Base-by-base conservation (phyloP, 1,140 invertebrate species). In the Drosophila ambigua region DNA sequence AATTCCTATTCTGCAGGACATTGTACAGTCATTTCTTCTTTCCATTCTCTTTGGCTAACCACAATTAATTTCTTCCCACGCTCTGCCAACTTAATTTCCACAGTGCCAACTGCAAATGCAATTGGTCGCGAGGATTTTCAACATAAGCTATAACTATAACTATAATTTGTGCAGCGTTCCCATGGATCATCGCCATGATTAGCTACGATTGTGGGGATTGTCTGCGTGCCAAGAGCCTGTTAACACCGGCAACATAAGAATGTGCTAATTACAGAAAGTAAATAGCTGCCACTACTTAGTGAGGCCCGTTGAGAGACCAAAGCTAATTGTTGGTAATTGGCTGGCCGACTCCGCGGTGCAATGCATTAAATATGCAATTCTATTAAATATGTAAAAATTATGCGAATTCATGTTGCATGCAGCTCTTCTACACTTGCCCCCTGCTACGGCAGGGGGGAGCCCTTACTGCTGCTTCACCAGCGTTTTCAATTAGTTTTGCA, bases 401-500 rank as follows among this genome's bases (percentile, higher is more conserved):
- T 77, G 68, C 58, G 43, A 43, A 52, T 71, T 54, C 65, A 77
- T 67, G 55, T 55, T 54, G 53, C 48, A 62, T 68, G 49, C 48
- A 51, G 63, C 63, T 52, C 44, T 26, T 59, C 26, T 59, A 20
- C n/a, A 20, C 24, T 48, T 65, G 48, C 48, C 50, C 55, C 45
- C 60, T 43, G 63, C 50, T n/a, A n/a, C n/a, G n/a, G n/a, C n/a
- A n/a, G n/a, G n/a, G n/a, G n/a, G n/a, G n/a, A n/a, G n/a, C n/a
- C n/a, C n/a, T n/a, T n/a, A 16, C 49, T 31, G 28, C 8, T 24
- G 4, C 35, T 51, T 48, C 59, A 31, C 43, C 57, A 39, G 39
- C 57, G 59, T 51, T 82, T 84, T 84, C 81, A 84, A 84, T 84
- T 85, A 84, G 81, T 84, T 84, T 39, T 59, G 46, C 63, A 49